Percentiles rank a stretch among this genome's conserved stretches.
Evolutionary conservation across 2,888 invertebrate species (phyloP).

Genomic region (Oscheius sp.): DNA sequence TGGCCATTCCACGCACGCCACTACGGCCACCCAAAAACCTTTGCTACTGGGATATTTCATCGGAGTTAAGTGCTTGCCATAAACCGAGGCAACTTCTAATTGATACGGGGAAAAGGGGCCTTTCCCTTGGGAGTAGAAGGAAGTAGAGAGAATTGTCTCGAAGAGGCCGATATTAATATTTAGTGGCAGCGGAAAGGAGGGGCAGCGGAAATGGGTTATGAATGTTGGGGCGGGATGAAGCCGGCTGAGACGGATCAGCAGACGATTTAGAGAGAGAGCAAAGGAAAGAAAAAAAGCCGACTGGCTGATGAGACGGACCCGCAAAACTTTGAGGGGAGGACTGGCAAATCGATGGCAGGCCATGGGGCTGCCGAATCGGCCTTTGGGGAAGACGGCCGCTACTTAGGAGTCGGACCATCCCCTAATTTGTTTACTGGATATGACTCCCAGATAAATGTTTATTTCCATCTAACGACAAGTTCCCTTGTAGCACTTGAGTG

Average conservation of each 20-base stretch:
- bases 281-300: neutral
- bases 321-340: slow-evolving; percentile 24
- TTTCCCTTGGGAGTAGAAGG: too few species aligned
- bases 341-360: slow-evolving; percentile 27
- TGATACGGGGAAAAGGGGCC: too few species aligned
- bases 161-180: neutral
- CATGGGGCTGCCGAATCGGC: slow-evolving; percentile 28
- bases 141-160: too few species aligned
- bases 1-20: slow-evolving; percentile 35
- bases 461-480: slow-evolving; percentile 42
- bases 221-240: neutral
- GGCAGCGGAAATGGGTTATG: neutral
- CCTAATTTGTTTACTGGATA: neutral
- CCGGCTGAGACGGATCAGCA: slow-evolving; percentile 11
- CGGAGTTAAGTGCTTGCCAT: neutral
- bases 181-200: neutral
- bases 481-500: slow-evolving; percentile 55
- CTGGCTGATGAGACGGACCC: slow-evolving; percentile 4
- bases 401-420: slow-evolving; percentile 1
- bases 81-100: neutral
- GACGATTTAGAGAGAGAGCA: slow-evolving; percentile 13
- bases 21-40: neutral
- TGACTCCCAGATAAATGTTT: neutral
- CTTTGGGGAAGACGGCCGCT: slow-evolving; percentile 22
- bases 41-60: too few species aligned